Conservation (phyloP, 2,888 invertebrate species). For the Macroteleia sp. region DNA sequence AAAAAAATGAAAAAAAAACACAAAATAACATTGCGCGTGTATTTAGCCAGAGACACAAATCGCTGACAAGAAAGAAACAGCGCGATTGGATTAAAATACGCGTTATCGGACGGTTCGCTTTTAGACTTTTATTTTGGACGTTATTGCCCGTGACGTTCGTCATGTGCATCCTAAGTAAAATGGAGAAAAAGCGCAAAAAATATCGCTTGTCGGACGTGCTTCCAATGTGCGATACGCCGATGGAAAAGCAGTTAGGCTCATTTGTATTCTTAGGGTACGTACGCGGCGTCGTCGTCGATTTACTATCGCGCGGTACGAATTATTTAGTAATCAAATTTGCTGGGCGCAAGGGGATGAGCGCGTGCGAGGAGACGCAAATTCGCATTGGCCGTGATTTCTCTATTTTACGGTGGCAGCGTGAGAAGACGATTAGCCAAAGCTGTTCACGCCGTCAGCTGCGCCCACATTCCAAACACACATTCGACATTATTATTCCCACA, state of each 20-base stretch:
- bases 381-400: constrained; percentile 76
- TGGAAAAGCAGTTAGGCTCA: constrained; percentile 80
- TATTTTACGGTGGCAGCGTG: constrained; percentile 81
- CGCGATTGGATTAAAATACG: neutral
- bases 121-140: constrained; percentile 38
- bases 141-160: constrained; percentile 48
- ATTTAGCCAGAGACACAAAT: neutral
- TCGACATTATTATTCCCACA: constrained; percentile 37
- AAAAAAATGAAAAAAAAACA: too few species aligned
- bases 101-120: constrained; percentile 12
- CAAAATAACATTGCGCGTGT: neutral
- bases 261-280: constrained; percentile 82
- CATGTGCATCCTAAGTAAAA: constrained; percentile 48
- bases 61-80: neutral
- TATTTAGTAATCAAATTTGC: constrained; percentile 84
- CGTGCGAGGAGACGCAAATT: constrained; percentile 56
- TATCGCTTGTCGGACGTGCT: constrained; percentile 51
- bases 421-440: constrained; percentile 74
- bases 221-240: constrained; percentile 63
- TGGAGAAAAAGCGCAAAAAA: constrained; percentile 47
- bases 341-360: constrained; percentile 55
- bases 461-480: constrained; percentile 29
- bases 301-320: constrained; percentile 83
- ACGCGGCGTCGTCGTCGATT: constrained; percentile 77
- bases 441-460: constrained; percentile 59